Conservation (phyloP, 2,113 vertebrate species). For the Laticauda laticaudata region DNA sequence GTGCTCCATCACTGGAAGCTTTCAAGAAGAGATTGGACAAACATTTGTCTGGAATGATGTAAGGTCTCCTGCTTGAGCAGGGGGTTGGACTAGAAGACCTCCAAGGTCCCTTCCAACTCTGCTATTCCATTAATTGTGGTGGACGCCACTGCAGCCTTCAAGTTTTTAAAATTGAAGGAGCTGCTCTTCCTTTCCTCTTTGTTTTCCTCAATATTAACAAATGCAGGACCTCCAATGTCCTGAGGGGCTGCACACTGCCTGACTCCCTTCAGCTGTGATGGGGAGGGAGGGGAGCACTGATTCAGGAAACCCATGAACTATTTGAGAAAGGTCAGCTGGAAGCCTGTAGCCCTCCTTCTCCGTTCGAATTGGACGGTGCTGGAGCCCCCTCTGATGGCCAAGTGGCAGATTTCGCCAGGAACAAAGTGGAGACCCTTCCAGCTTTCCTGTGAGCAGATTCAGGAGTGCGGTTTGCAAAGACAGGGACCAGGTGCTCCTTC, state of each 20-base stretch:
- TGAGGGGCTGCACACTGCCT: constrained; percentile 44
- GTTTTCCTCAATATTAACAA: no score
- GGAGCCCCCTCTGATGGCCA: constrained; percentile 76
- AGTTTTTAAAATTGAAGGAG: no score
- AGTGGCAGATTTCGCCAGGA: constrained; percentile 20
- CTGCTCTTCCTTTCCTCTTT: not conserved
- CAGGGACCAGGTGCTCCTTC: not conserved
- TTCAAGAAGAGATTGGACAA: no score
- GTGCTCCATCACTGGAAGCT: no score
- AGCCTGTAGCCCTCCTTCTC: constrained; percentile 37
- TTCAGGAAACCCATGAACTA: constrained; percentile 77
- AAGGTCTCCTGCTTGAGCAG: no score
- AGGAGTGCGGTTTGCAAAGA: not conserved
- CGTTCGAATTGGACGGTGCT: constrained; percentile 55
- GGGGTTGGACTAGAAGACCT: no score
- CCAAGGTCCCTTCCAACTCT: no score
- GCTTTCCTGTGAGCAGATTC: not conserved
- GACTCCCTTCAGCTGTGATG: constrained; percentile 67
- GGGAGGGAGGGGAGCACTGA: constrained; percentile 73
- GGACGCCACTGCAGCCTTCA: no score
- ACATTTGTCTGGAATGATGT: no score
- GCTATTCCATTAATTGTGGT: no score
- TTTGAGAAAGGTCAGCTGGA: constrained; percentile 82
- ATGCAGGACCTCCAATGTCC: constrained; percentile 46
- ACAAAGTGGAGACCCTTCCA: fast-evolving